Conservation (phyloP, 2,113 vertebrate genomes). For the Phodopus roborovskii region DNA sequence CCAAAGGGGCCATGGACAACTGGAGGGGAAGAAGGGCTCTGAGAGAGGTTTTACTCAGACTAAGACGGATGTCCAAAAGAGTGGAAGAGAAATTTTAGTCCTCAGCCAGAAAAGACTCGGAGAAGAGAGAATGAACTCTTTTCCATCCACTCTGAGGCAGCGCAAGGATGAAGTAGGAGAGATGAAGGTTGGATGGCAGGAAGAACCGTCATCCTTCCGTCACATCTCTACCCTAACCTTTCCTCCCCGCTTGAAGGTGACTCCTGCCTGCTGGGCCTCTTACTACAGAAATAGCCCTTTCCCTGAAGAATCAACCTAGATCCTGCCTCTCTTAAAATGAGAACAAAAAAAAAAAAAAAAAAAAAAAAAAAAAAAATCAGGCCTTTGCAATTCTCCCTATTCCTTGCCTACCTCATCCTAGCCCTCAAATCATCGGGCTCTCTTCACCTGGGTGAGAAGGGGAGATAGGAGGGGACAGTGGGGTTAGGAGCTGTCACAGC, state of each 20-base stretch:
- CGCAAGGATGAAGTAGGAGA: constrained; percentile 1
- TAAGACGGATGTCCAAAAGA: neutral
- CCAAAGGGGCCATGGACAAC: neutral
- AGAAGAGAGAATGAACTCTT: neutral
- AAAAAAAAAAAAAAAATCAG: no score
- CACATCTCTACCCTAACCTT: constrained; percentile 34
- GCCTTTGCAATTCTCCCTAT: constrained; percentile 15
- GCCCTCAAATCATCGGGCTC: neutral
- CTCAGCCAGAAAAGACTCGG: neutral
- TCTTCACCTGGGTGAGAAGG: neutral
- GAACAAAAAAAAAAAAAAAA: constrained; percentile 64
- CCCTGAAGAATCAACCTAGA: constrained; percentile 92
- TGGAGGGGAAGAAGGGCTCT: neutral
- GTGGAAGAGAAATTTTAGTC: neutral
- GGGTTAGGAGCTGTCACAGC: neutral
- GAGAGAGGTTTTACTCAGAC: neutral
- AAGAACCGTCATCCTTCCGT: constrained; percentile 31
- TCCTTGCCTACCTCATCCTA: neutral
- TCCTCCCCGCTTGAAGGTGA: constrained; percentile 87
- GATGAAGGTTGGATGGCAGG: neutral
- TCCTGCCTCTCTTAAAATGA: constrained; percentile 82
- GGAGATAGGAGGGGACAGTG: fast-evolving
- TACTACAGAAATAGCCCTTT: constrained; percentile 91
- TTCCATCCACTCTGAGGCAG: neutral
- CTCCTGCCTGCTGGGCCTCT: constrained; percentile 88